phyloP scores from a whole-genome alignment of 2,113 vertebrate species.

The Athene noctua region DNA sequence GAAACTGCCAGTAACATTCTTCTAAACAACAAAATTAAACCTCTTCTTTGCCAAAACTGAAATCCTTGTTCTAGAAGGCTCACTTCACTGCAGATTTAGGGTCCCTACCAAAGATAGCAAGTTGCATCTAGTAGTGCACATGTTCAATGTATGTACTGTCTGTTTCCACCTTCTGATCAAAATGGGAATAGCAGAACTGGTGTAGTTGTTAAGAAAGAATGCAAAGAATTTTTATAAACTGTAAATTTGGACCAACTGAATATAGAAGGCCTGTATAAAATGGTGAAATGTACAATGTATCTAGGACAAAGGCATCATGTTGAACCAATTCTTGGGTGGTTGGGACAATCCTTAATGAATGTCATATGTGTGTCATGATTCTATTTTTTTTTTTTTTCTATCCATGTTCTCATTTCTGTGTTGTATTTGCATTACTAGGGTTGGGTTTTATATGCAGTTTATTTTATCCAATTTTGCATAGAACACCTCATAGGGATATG shows the following conservation, averaged over 20 bases:
- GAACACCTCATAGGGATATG: conserved; percentile 77
- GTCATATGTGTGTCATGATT: neutral
- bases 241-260: conserved; percentile 1
- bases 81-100: neutral
- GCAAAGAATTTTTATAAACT: neutral
- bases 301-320: neutral
- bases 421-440: conserved; percentile 53
- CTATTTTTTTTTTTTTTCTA: neutral
- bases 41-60: conserved; percentile 47
- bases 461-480: conserved; percentile 82
- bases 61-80: neutral
- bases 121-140: neutral
- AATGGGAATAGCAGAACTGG: neutral
- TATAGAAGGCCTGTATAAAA: neutral
- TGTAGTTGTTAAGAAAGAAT: neutral
- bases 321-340: neutral
- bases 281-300: neutral
- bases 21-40: neutral
- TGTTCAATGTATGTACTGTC: conserved; percentile 54
- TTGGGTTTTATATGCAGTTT: conserved; percentile 83
- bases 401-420: conserved; percentile 23
- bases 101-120: conserved; percentile 37
- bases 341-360: conserved; percentile 60
- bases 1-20: neutral
- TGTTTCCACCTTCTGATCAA: conserved; percentile 32